phyloP scores from a whole-genome alignment of 2,888 invertebrate genomes.

The Brachynemurus nebulosus region DNA sequence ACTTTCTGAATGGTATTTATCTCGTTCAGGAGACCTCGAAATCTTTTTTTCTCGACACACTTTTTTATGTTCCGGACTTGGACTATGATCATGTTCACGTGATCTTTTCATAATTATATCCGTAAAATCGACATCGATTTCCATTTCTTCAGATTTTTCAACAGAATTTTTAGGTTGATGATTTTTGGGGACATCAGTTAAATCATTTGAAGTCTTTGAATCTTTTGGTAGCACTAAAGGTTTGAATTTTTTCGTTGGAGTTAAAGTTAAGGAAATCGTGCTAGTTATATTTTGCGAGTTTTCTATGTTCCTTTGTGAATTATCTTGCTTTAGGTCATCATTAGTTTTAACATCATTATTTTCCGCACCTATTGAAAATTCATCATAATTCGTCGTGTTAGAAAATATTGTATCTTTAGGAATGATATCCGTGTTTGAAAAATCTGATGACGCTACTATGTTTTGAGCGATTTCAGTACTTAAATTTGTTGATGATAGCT shows the following conservation, averaged over 20 bases:
- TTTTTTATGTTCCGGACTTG: neutral
- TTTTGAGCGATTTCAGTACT: neutral
- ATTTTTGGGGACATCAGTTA: neutral
- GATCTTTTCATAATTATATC: conserved; percentile 1
- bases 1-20: neutral
- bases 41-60: neutral
- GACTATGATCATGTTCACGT: neutral
- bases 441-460: neutral
- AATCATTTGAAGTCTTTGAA: neutral
- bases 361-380: too few species aligned
- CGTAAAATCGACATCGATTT: neutral
- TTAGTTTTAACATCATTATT: too few species aligned
- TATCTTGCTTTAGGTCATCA: too few species aligned
- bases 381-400: too few species aligned
- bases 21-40: too few species aligned
- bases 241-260: neutral
- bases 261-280: neutral
- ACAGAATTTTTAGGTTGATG: too few species aligned
- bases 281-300: neutral
- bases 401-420: too few species aligned
- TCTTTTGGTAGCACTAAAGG: neutral
- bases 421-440: neutral
- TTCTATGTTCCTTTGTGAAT: too few species aligned
- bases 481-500: neutral
- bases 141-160: neutral